Conservation (phyloP, 2,113 vertebrate genomes). For the Herpailurus yagouaroundi region DNA sequence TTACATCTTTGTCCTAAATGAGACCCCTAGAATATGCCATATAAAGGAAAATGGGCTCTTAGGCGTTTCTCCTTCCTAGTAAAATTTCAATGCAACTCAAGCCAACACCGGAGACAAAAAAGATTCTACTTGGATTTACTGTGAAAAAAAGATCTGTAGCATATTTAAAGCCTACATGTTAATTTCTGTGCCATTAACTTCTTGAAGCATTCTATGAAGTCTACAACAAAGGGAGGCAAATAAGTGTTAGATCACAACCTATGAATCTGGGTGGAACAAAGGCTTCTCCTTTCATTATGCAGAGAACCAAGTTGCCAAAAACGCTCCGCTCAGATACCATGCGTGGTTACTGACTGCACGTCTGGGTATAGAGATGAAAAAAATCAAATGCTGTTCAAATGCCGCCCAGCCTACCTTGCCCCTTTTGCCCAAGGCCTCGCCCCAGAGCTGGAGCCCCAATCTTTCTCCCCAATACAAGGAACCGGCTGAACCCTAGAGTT, state of each 20-base stretch:
- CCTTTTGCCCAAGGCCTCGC: not conserved
- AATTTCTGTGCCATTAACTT: conserved; percentile 61
- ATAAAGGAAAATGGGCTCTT: conserved; percentile 63
- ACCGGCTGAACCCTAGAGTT: conserved; percentile 13
- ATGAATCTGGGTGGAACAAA: conserved; percentile 81
- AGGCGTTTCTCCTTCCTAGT: conserved; percentile 52
- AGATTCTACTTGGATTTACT: conserved; percentile 26
- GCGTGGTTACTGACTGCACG: not conserved
- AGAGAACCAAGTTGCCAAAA: conserved; percentile 76
- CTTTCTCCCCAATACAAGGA: conserved; percentile 23
- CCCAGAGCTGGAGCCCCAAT: not conserved
- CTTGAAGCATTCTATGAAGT: conserved; percentile 55
- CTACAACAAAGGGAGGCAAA: conserved; percentile 63
- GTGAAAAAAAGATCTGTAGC: conserved; percentile 7
- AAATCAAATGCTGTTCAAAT: not conserved
- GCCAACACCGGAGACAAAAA: conserved; percentile 53
- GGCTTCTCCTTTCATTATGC: conserved; percentile 75
- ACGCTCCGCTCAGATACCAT: not conserved
- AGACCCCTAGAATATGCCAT: conserved; percentile 32
- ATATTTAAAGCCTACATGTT: conserved; percentile 43
- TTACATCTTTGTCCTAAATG: conserved; percentile 44
- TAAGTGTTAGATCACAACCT: conserved; percentile 67
- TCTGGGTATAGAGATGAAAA: not conserved
- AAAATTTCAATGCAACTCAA: conserved; percentile 61
- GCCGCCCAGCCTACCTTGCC: not conserved